Evolutionary conservation across 2,888 invertebrate genomes (phyloP), one percentile per base, ranked within the genome.

Genomic region (Monoplex corrugatus): DNA sequence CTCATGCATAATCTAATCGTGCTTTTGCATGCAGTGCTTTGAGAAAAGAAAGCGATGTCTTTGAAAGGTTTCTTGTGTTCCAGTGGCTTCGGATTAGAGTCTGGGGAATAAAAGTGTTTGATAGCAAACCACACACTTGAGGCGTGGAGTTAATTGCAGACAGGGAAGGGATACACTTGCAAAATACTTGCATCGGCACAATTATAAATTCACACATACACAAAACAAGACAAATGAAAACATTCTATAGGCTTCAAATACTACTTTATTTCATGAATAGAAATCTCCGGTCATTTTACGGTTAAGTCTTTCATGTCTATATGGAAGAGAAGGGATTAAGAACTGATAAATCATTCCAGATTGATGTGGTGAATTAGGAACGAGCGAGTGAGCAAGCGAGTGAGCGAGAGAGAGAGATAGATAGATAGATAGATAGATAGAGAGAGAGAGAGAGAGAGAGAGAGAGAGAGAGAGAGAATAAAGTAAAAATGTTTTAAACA

Each of bases 11-110:
- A 82, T 82, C 40, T 82, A 45, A 28, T 44, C 82, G 82, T 82
- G 82, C 82, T 43, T 44, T 44, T 82, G n/a, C 82, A 82, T 44
- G 23, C n/a, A n/a, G 6, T 19, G 44, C 44, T 44, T 82, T n/a
- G n/a, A 40, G 44, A 13, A 82, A 44, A 44, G 44, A 44, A n/a
- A 28, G n/a, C 2, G n/a, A 23, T 2, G n/a, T 44, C 40, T 43
- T 23, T 40, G 80, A 82, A 44, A 82, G 82, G 40, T 44, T 82
- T 86, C 68, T 63, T 86, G 68, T 86, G 68, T 86, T 86, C 44
- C 63, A 38, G 43, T 44, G 23, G 2, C 32, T 43, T 68, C 72
- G 38, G 57, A 57, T 85, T 68, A 63, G 63, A 50, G 63, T 19
- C 72, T 35, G 6, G 72, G 35, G 72, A 32, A 35, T 19, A 35